These are phyloP conservation scores for Rhamnusium bicolor DNA, from an alignment of 2,888 invertebrate genomes.

Conservation along the genomic window DNA sequence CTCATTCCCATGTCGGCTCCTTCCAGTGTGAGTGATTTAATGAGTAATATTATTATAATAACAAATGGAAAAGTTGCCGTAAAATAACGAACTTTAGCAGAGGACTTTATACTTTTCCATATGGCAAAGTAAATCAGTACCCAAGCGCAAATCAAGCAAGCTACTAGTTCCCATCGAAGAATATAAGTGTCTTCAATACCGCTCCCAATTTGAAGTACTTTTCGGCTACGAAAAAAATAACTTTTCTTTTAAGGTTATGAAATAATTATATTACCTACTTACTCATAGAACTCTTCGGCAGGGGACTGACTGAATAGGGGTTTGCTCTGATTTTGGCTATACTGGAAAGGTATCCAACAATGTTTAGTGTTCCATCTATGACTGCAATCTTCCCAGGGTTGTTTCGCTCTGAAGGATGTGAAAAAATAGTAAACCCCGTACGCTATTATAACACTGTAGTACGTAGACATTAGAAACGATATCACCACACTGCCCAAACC, in stretches of 20 bases:
- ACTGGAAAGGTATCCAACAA: constrained; percentile 84
- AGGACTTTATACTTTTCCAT: constrained; percentile 97
- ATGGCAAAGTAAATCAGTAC: constrained; percentile 95
- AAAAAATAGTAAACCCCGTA: constrained; percentile 96
- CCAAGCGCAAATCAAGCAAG: constrained; percentile 94
- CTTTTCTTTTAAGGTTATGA: constrained; percentile 28
- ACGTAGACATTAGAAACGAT: constrained; percentile 95
- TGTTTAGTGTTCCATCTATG: constrained; percentile 89
- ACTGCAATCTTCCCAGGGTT: constrained; percentile 92
- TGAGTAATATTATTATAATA: constrained; percentile 88
- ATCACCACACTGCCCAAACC: constrained; percentile 95
- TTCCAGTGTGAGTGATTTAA: constrained; percentile 90
- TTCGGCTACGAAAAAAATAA: constrained; percentile 78
- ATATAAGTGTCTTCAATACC: constrained; percentile 88
- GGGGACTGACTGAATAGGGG: constrained; percentile 86
- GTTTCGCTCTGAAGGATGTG: constrained; percentile 88
- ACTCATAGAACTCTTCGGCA: constrained; percentile 95
- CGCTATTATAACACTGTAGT: constrained; percentile 96
- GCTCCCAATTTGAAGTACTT: constrained; percentile 87
- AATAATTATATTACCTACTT: constrained; percentile 67
- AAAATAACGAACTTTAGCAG: constrained; percentile 91
- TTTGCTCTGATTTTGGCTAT: constrained; percentile 75
- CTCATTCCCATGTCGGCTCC: constrained; percentile 89
- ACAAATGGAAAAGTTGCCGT: constrained; percentile 94
- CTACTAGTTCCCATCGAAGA: constrained; percentile 91